A percentile compares a stretch with the other conserved stretches of the same genome.
phyloP scores from a whole-genome alignment of 92 coral and sea anemone genomes.

The Pocillopora meandrina region DNA sequence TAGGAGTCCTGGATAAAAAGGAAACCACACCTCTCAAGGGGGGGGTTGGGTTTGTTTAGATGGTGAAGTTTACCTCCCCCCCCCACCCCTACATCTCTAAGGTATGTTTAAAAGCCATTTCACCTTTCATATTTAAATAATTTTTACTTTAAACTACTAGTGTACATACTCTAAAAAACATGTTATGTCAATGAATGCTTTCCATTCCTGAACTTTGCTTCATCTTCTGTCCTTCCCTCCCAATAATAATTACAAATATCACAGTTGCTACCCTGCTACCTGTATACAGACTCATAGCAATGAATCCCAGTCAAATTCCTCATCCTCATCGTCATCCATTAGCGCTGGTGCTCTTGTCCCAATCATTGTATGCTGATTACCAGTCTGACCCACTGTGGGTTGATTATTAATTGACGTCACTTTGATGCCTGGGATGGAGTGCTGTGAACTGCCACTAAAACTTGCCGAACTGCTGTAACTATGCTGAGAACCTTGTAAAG shows the following conservation, averaged over 20 bases:
- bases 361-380: constrained; percentile 45
- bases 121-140: constrained; percentile 31
- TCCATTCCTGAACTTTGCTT: neutral
- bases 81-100: neutral
- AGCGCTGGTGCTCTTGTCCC: constrained; percentile 42
- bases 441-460: constrained; percentile 65
- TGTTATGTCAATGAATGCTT: neutral
- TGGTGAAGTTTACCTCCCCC: neutral
- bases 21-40: neutral
- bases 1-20: neutral
- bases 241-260: neutral
- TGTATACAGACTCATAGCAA: constrained; percentile 57
- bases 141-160: neutral
- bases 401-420: constrained; percentile 66
- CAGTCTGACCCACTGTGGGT: constrained; percentile 43
- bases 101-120: neutral
- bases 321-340: constrained; percentile 90
- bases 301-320: constrained; percentile 99
- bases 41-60: neutral
- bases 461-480: constrained; percentile 81
- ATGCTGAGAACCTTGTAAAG: constrained; percentile 71
- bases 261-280: neutral
- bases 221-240: constrained; percentile 1
- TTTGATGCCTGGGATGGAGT: constrained; percentile 81
- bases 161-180: constrained; percentile 3